Evolutionary conservation across 92 coral and sea anemone species (phyloP), one percentile per base, ranked within the genome.

Genomic region (Zoanthus sociatus): DNA sequence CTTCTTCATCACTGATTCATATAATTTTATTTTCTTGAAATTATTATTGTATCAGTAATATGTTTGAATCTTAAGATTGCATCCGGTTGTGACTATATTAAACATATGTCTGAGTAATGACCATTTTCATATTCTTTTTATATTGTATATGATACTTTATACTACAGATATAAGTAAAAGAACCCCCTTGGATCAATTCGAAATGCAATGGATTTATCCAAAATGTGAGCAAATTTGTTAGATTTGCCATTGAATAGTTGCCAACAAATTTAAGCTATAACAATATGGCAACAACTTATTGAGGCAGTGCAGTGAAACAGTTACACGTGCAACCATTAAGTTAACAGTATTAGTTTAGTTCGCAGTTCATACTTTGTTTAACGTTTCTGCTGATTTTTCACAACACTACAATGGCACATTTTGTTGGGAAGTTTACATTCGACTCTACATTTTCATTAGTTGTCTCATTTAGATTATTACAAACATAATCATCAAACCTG

Each of bases 131-230:
- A 58, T 58, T 58, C 66, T 58, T 58, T 58, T 58, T 58, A 58
- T 58, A 58, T 58, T 58, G 66, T 58, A 58, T 15, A 58, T 58
- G 66, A 58, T 58, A 58, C 66, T 58, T 16, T 17, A 58, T 58
- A 58, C 66, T 58, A 58, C 66, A 58, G 66, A 58, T 58, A 58
- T 17, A 58, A 58, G 66, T 58, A 13, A 13, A 58, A 58, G 7
- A 58, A 58, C 6, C 14, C 66, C 66, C 66, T 58, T 58, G 21
- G 66, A 18, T 58, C 66, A 58, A 58, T 58, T 58, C 66, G 66
- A 58, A 58, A 58, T 58, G 66, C 66, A 58, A 58, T 58, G 66
- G 66, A 58, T 58, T 58, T 58, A 58, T 58, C 66, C 66, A 58
- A 58, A 58, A 58, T 58, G 66, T 58, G 66, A 58, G 66, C 66